Evolutionary conservation across 2,888 invertebrate genomes (phyloP), one percentile per base, ranked within the genome.

Genomic region (Spialia ferax): DNA sequence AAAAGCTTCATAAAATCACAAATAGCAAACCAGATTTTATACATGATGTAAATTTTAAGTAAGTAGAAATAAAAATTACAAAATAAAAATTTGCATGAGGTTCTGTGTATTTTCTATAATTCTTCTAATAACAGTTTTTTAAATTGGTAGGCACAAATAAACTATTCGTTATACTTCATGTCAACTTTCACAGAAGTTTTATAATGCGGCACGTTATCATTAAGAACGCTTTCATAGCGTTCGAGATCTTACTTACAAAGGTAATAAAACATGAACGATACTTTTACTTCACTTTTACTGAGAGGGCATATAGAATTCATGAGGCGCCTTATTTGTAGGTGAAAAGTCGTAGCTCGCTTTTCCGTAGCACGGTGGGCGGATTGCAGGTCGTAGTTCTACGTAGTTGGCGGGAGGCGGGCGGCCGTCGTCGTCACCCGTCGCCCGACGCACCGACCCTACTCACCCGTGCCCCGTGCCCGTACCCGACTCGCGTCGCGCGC

Each of bases 291-390:
- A 38, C 38, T 65, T 59, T 59, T 35, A 48, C 57, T 15, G 23
- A 38, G 23, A n/a, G 35, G 23, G 13, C 22, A 22, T 69, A 59
- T 68, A 59, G 23, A 59, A 59, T 67, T 59, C 56, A 69, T 50
- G 55, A 62, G 52, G 29, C 60, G 45, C 32, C 56, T 61, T 63
- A 66, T 68, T 70, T 69, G 67, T 65, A 66, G 56, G 68, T 63
- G 70, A 56, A 85, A 85, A 85, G 77, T 83, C 86, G 87, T 87
- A 88, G 88, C 83, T 79, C 75, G 79, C 83, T 85, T 86, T 80
- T 77, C 80, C 87, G 89, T 90, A 91, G 90, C 85, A 79, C 80
- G 76, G 80, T 85, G 90, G 89, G 90, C 89, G 89, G 90, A 81
- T 38, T 80, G 83, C 78, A 82, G 81, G 77, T 76, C 83, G 87